A percentile compares a stretch with the other conserved stretches of the same genome.
These are phyloP conservation scores for Microtus agrestis DNA, from an alignment of 2,797 vertebrate species.

Conservation along the genomic window DNA sequence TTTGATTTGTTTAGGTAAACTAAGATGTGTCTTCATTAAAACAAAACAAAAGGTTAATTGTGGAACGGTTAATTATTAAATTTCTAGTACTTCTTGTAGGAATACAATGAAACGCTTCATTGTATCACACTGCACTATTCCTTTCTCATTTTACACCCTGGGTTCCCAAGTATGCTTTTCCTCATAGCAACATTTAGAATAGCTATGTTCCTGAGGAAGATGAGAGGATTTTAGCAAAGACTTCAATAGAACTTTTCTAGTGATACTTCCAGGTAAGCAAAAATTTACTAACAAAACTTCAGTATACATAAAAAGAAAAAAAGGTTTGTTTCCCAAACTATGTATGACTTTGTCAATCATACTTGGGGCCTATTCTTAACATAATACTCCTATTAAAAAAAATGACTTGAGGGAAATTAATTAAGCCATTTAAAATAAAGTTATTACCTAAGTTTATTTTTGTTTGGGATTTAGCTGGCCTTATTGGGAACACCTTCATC, in stretches of 20 bases:
- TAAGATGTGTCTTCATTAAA: constrained; percentile 76
- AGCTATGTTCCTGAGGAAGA: constrained; percentile 82
- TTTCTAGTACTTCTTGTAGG: constrained; percentile 70
- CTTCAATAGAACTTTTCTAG: constrained; percentile 80
- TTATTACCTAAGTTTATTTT: constrained; percentile 35
- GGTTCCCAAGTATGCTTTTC: constrained; percentile 79
- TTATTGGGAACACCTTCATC: constrained; percentile 13
- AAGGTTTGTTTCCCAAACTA: constrained; percentile 34
- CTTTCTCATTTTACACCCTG: constrained; percentile 67
- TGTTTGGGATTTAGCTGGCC: constrained; percentile 30
- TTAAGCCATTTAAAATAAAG: constrained; percentile 48
- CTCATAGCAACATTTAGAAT: constrained; percentile 77
- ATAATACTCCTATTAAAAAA: neutral
- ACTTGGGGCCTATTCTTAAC: constrained; percentile 13
- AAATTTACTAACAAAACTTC: constrained; percentile 73
- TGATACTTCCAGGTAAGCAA: constrained; percentile 81
- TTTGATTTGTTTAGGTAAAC: constrained; percentile 77
- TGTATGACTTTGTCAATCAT: constrained; percentile 1
- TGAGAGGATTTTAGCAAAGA: constrained; percentile 81
- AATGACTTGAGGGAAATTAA: constrained; percentile 21
- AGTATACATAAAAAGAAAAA: constrained; percentile 41
- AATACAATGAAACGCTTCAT: constrained; percentile 75
- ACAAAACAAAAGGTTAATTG: constrained; percentile 48
- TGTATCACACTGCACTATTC: constrained; percentile 71
- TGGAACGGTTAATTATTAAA: constrained; percentile 73